Evolutionary conservation across 2,113 vertebrate species (phyloP).

Genomic region (Coptodon bakossiorum): DNA sequence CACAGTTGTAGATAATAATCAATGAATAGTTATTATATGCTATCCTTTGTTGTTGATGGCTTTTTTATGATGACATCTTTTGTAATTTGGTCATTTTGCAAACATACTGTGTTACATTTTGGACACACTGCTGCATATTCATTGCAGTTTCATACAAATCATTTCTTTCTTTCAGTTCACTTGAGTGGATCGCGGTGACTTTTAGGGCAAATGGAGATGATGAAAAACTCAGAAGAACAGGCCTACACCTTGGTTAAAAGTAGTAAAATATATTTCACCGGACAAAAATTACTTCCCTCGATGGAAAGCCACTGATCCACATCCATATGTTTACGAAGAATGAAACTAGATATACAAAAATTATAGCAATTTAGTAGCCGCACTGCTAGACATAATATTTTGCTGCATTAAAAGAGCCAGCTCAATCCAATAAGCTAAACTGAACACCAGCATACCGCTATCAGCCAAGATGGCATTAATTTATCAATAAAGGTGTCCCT

Average conservation of each 20-base stretch:
- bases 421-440: not conserved
- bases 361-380: not conserved
- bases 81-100: not conserved
- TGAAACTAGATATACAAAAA: not conserved
- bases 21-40: not conserved
- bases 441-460: not conserved
- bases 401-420: not conserved
- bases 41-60: not conserved
- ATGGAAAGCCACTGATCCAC: not conserved
- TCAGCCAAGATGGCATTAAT: not conserved
- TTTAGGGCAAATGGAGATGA: not conserved
- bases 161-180: not conserved
- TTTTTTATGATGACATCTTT: not conserved
- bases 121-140: not conserved
- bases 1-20: not conserved
- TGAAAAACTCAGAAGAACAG: not conserved
- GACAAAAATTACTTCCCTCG: not conserved
- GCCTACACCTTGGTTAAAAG: accelerated
- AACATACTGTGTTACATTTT: not conserved
- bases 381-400: accelerated
- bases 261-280: accelerated
- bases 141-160: not conserved
- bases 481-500: not conserved
- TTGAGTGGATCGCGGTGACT: not conserved
- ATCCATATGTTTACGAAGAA: not conserved